Conservation (phyloP, 2,113 vertebrate species). For the Cochlearius cochlearius region DNA sequence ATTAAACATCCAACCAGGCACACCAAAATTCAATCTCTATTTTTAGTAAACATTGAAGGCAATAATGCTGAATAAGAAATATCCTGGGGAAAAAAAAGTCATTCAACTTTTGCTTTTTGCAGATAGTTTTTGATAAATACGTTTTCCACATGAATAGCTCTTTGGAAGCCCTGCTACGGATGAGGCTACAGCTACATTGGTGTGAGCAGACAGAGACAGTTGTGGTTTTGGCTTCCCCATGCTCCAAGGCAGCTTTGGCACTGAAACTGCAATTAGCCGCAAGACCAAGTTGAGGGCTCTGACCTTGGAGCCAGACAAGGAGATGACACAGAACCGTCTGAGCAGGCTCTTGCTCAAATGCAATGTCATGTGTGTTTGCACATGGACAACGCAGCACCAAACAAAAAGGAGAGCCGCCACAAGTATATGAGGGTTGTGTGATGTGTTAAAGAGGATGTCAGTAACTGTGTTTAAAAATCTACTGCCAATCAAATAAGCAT, state of each 20-base stretch:
- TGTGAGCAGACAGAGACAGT: background rate
- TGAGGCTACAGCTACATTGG: background rate
- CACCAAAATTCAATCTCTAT: background rate
- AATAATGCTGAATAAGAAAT: background rate
- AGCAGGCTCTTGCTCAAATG: background rate
- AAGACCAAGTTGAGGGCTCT: background rate
- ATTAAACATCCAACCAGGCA: background rate
- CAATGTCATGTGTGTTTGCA: background rate
- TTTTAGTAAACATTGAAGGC: background rate
- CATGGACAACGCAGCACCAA: fast-evolving
- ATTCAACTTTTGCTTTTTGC: background rate
- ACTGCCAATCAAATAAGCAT: background rate
- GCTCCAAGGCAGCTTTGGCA: background rate
- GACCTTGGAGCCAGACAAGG: background rate
- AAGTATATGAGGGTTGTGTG: background rate
- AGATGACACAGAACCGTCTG: background rate
- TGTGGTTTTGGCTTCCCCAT: background rate
- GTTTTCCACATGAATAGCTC: background rate
- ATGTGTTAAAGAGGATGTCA: background rate
- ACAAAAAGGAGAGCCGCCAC: background rate
- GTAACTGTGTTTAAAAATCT: background rate
- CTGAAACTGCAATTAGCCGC: background rate
- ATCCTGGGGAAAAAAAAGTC: background rate
- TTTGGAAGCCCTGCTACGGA: background rate
- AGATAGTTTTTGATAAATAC: background rate